Base-by-base conservation (phyloP, 1,140 invertebrate species). In the Drosophila lacteicornis region DNA sequence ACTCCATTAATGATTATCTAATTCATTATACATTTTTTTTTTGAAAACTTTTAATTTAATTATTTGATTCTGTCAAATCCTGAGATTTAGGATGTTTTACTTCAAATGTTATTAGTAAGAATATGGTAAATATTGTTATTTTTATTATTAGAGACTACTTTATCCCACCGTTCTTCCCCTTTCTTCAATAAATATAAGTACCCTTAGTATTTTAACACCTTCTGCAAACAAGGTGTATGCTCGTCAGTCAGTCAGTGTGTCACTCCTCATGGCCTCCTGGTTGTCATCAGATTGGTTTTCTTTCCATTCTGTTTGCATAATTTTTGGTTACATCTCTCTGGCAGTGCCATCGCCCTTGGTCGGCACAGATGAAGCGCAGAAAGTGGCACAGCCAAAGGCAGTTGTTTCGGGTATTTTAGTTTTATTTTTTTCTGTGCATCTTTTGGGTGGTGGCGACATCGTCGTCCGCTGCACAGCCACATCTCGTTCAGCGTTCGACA, bases 311-410 rank as follows among this genome's bases (percentile, higher is more conserved):
- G 47, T 51, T 51, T 62, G 58, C 63, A 70, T 53, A 69, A 38
- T 33, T 36, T 63, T 62, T 58, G 55, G 61, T 53, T 69, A 30
- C 56, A 45, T 61, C 8, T 65, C 8, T 25, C 25, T 45, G 62
- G 27, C 62, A 15, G 50, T 40, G 30, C 36, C 65, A 55, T 22
- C 58, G 71, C 76, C 80, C 80, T 87, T 87, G 79, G 51, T 65
- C 50, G 68, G 56, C 53, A 56, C 84, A 79, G 84, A 88, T 88
- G 80, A 88, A 80, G 84, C 84, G 73, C 78, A 65, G 67, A 83
- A 87, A 87, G 67, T 87, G 83, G 75, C 77, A 79, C 84, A 84
- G 45, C n/a, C 45, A 68, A 76, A 76, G 50, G 43, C 46, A 49
- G 22, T 65, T 22, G 17, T 36, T 56, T 56, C 11, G 43, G 27